phyloP scores from a whole-genome alignment of 35 echinoderm and acorn worm species.

The Heliocidaris tuberculata region DNA sequence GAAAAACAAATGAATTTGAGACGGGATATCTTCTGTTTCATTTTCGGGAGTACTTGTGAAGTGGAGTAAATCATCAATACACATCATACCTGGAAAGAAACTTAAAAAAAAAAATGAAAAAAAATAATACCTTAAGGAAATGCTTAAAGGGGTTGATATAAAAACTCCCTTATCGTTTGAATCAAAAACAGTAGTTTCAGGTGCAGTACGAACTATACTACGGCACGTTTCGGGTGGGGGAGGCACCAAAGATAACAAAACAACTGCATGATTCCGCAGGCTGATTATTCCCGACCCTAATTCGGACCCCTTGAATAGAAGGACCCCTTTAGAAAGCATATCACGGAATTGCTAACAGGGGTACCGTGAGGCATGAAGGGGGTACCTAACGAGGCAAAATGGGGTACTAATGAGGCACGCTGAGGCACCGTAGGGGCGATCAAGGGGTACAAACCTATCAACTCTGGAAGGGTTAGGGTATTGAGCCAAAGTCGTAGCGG shows the following conservation, averaged over 20 bases:
- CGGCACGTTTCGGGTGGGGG: too few relatives aligned
- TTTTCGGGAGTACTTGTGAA: too few relatives aligned
- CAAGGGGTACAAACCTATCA: background rate
- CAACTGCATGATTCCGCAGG: background rate
- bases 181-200: background rate
- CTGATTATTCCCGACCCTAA: background rate
- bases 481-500: background rate
- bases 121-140: too few relatives aligned
- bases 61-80: too few relatives aligned
- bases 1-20: too few relatives aligned
- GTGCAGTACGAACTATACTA: background rate
- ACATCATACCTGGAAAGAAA: too few relatives aligned
- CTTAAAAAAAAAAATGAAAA: too few relatives aligned
- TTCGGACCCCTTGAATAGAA: background rate
- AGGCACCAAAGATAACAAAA: too few relatives aligned
- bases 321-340: background rate
- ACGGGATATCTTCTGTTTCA: too few relatives aligned
- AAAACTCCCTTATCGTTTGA: too few relatives aligned
- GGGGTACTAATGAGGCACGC: background rate
- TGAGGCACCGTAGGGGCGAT: background rate
- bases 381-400: background rate
- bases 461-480: background rate
- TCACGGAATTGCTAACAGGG: background rate
- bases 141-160: too few relatives aligned
- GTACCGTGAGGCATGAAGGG: background rate